phyloP scores from a whole-genome alignment of 2,888 invertebrate species.

The Hypsopygia costalis region DNA sequence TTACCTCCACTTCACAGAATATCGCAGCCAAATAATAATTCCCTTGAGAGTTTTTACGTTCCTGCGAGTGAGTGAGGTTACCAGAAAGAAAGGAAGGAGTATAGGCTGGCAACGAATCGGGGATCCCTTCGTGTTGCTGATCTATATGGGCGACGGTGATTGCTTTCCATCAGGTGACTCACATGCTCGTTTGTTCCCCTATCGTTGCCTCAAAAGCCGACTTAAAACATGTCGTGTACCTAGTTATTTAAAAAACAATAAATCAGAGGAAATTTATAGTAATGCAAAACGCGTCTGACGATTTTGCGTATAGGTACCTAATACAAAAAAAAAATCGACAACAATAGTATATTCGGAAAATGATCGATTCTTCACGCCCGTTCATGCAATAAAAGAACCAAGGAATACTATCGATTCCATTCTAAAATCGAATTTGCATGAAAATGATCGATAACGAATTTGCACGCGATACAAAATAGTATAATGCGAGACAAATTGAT shows the following conservation, averaged over 20 bases:
- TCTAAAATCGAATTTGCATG: slow-evolving; percentile 52
- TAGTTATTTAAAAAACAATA: slow-evolving; percentile 39
- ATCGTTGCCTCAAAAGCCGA: too few relatives aligned
- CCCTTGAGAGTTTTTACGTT: too few relatives aligned
- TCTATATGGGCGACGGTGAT: too few relatives aligned
- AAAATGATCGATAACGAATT: slow-evolving; percentile 68
- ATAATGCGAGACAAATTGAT: slow-evolving; percentile 65
- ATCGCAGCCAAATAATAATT: too few relatives aligned
- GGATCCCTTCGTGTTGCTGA: too few relatives aligned
- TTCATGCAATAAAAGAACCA: slow-evolving; percentile 46
- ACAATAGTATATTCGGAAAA: slow-evolving; percentile 25
- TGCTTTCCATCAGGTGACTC: too few relatives aligned
- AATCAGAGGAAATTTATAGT: slow-evolving; percentile 24
- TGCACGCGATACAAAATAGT: slow-evolving; percentile 46
- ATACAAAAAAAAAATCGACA: slow-evolving; percentile 25
- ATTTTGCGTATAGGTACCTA: neutral
- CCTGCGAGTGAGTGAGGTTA: too few relatives aligned
- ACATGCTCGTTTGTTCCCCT: too few relatives aligned
- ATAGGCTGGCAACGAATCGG: too few relatives aligned
- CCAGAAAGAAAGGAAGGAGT: too few relatives aligned
- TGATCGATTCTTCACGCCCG: slow-evolving; percentile 38
- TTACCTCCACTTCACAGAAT: too few relatives aligned
- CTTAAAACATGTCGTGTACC: slow-evolving; percentile 18
- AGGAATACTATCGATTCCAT: slow-evolving; percentile 28
- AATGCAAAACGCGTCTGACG: slow-evolving; percentile 1